phyloP scores from a whole-genome alignment of 2,888 invertebrate species.

The Notodonta dromedarius region DNA sequence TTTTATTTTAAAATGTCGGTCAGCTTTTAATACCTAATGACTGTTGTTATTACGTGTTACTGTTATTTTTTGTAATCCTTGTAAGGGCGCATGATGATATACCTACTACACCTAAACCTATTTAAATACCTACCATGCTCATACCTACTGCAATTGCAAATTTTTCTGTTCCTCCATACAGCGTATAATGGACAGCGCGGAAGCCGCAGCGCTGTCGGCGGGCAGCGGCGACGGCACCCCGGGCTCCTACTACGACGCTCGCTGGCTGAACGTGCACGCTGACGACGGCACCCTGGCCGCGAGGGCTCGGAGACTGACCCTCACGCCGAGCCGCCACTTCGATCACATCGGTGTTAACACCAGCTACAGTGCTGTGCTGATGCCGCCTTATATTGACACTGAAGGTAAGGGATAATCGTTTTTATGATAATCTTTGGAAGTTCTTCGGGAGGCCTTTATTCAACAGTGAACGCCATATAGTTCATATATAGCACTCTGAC shows the following conservation, averaged over 20 bases:
- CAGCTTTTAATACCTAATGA: conserved; percentile 21
- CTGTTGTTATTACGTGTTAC: neutral
- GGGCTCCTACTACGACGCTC: conserved; percentile 90
- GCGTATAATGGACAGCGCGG: conserved; percentile 96
- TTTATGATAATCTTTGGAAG: too few relatives aligned
- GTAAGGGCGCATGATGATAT: too few relatives aligned
- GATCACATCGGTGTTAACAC: conserved; percentile 94
- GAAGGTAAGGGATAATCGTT: conserved; percentile 73
- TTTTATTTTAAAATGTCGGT: conserved; percentile 36
- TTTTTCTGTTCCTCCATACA: conserved; percentile 54
- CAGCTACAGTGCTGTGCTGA: conserved; percentile 93
- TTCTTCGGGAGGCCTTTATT: too few relatives aligned
- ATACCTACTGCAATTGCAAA: neutral
- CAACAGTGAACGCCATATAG: too few relatives aligned
- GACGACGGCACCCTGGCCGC: conserved; percentile 89
- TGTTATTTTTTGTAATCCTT: too few relatives aligned
- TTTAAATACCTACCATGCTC: too few relatives aligned
- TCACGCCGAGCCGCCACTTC: conserved; percentile 92
- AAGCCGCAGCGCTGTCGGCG: conserved; percentile 89
- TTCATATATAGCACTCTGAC: too few relatives aligned
- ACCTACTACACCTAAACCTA: too few relatives aligned
- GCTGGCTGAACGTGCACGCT: conserved; percentile 91
- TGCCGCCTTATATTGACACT: conserved; percentile 92
- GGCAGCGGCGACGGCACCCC: conserved; percentile 85
- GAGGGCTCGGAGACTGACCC: conserved; percentile 88